Evolutionary conservation across 2,113 vertebrate genomes (phyloP).

Genomic region (Proterorhinus semilunaris): DNA sequence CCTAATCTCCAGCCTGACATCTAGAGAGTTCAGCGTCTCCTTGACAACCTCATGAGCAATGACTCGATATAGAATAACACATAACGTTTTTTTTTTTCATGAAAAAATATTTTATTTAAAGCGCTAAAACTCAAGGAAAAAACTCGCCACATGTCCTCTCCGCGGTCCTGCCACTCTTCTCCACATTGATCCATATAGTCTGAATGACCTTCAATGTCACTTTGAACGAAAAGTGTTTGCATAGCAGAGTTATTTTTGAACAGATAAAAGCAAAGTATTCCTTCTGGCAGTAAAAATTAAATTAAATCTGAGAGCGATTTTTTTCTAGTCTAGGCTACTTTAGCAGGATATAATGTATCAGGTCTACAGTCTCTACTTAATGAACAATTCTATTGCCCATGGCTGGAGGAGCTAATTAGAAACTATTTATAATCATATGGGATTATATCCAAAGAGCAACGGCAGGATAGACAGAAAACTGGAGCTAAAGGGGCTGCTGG

Average conservation of each 20-base stretch:
- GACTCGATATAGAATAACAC: no score
- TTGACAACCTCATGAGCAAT: no score
- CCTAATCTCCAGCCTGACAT: no score
- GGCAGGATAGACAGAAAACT: conserved; percentile 19
- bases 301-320: conserved; percentile 51
- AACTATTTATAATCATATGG: conserved; percentile 74
- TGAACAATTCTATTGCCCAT: conserved; percentile 68
- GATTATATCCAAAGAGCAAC: conserved; percentile 62
- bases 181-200: conserved; percentile 25
- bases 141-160: no score
- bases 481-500: conserved; percentile 10
- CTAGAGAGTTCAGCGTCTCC: no score
- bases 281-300: conserved; percentile 27
- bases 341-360: conserved; percentile 49
- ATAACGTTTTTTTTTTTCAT: no score
- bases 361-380: conserved; percentile 54
- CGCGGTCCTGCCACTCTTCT: not conserved
- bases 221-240: conserved; percentile 40
- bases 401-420: conserved; percentile 73
- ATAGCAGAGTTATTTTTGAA: conserved; percentile 37
- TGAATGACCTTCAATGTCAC: conserved; percentile 24
- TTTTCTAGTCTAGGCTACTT: conserved; percentile 50
- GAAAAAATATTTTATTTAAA: no score
- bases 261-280: conserved; percentile 50
- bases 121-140: no score